These are phyloP conservation scores for Aplysia californica DNA, from an alignment of 1,140 invertebrate species.

Conservation along the genomic window DNA sequence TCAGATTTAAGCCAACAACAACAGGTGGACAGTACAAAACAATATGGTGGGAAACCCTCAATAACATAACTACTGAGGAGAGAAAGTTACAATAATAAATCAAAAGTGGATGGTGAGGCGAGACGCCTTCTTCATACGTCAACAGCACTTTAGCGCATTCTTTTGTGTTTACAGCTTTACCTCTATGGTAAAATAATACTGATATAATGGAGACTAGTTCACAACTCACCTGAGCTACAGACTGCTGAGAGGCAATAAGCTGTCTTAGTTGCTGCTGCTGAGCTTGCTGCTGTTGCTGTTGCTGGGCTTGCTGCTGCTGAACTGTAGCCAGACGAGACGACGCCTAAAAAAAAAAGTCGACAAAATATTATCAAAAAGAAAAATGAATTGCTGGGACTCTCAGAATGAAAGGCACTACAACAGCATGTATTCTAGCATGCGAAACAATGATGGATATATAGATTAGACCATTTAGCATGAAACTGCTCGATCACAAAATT, in stretches of 20 bases:
- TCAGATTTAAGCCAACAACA: too few relatives aligned
- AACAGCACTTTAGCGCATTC: neutral
- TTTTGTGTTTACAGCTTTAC: too few relatives aligned
- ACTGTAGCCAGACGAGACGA: neutral
- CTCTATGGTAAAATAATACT: neutral
- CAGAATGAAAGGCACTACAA: too few relatives aligned
- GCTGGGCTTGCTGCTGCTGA: conserved; percentile 38
- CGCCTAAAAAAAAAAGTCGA: neutral
- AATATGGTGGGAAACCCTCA: too few relatives aligned
- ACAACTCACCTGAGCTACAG: neutral
- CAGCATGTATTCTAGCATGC: neutral
- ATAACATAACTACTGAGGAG: neutral
- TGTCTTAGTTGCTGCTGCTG: conserved; percentile 38
- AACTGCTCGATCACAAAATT: too few relatives aligned
- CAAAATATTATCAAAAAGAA: too few relatives aligned
- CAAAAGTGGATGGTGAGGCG: neutral
- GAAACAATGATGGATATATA: neutral
- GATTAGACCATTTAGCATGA: neutral
- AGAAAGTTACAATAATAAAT: neutral
- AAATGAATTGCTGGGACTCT: too few relatives aligned
- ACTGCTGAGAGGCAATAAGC: conserved; percentile 7
- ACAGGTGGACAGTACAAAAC: too few relatives aligned
- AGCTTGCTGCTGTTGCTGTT: conserved; percentile 23
- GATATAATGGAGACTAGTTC: neutral
- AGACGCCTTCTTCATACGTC: neutral